phyloP scores from a whole-genome alignment of 2,888 invertebrate genomes.

The Cosmopolites sordidus region DNA sequence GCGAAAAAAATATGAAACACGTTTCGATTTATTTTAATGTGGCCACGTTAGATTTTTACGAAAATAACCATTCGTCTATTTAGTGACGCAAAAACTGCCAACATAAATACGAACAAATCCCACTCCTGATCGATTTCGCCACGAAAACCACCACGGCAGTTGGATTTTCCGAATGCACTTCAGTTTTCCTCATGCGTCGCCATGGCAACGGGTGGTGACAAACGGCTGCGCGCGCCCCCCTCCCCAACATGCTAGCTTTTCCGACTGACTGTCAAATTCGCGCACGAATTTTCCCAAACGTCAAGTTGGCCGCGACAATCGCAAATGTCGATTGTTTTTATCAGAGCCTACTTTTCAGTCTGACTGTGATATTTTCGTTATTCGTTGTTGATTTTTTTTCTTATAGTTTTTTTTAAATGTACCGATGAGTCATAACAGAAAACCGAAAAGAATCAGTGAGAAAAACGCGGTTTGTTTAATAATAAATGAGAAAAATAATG shows the following conservation, averaged over 20 bases:
- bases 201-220: slow-evolving; percentile 24
- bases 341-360: slow-evolving; percentile 23
- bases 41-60: no score
- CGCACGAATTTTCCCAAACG: slow-evolving; percentile 25
- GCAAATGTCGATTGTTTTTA: slow-evolving; percentile 24
- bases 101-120: no score
- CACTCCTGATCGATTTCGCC: neutral
- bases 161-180: slow-evolving; percentile 6
- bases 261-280: slow-evolving; percentile 25
- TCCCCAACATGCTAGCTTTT: slow-evolving; percentile 20
- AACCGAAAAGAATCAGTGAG: neutral
- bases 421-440: neutral
- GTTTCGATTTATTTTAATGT: no score
- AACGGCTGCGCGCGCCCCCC: slow-evolving; percentile 25
- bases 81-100: no score
- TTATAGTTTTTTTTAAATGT: neutral
- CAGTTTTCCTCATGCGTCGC: slow-evolving; percentile 8
- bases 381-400: slow-evolving; percentile 9
- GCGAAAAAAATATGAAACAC: no score
- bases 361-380: slow-evolving; percentile 25
- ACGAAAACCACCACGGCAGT: neutral
- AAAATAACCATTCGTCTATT: no score
- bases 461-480: neutral
- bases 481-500: slow-evolving; percentile 17
- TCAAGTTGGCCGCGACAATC: slow-evolving; percentile 26